Evolutionary conservation across 2,888 invertebrate genomes (phyloP).

Genomic region (Spilarctia lutea): DNA sequence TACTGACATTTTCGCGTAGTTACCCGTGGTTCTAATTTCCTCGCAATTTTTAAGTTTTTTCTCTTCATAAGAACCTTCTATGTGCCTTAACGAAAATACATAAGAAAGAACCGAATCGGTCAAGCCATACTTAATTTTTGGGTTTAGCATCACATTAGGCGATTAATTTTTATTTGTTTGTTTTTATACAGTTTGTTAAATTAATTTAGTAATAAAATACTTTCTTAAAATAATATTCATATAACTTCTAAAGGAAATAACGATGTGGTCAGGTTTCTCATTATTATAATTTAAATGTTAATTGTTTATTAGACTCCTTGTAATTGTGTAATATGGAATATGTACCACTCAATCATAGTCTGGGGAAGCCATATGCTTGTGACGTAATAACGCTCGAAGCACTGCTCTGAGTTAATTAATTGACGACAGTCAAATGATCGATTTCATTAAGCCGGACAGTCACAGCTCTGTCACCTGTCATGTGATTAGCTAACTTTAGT

Average conservation of each 20-base stretch:
- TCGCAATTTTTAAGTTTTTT: too few species aligned
- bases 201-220: background rate
- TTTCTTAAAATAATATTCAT: background rate
- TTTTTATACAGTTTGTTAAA: background rate
- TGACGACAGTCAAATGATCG: conserved; percentile 31
- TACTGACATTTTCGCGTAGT: background rate
- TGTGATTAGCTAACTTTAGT: background rate
- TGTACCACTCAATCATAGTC: conserved; percentile 38
- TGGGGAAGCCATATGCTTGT: conserved; percentile 24
- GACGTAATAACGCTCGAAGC: conserved; percentile 32
- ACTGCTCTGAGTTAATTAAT: conserved; percentile 38
- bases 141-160: too few species aligned
- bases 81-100: too few species aligned
- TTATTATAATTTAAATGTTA: too few species aligned
- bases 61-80: too few species aligned
- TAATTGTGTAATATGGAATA: conserved; percentile 14
- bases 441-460: conserved; percentile 19
- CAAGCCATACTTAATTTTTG: too few species aligned
- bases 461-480: background rate
- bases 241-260: background rate
- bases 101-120: too few species aligned
- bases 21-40: too few species aligned
- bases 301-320: background rate
- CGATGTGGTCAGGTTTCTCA: background rate
- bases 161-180: too few species aligned